These are phyloP conservation scores for Ametastegia equiseti DNA, from an alignment of 2,888 invertebrate genomes.

Conservation along the genomic window DNA sequence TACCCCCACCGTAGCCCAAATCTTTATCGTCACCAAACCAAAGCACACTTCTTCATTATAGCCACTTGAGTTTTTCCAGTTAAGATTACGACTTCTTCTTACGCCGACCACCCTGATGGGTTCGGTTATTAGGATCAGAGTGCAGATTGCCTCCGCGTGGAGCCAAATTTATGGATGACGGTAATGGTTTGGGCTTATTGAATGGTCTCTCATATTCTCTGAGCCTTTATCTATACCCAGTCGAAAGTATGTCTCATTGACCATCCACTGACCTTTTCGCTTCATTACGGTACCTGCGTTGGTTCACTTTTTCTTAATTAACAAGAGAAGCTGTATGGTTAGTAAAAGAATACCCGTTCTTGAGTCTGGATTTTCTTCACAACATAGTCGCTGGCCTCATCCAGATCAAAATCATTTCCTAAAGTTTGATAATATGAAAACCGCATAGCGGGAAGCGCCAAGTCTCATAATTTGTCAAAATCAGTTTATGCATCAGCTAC, in stretches of 20 bases:
- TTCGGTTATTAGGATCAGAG: constrained; percentile 53
- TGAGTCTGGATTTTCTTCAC: background rate
- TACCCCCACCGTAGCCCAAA: constrained; percentile 50
- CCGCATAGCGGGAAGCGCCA: no score
- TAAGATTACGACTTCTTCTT: constrained; percentile 50
- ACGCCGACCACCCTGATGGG: constrained; percentile 47
- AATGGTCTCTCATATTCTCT: constrained; percentile 54
- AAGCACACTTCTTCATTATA: constrained; percentile 61
- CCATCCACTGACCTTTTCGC: constrained; percentile 8
- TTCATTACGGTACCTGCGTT: background rate
- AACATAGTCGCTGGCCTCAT: no score
- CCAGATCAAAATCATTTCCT: no score
- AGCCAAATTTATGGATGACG: constrained; percentile 58
- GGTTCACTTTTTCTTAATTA: background rate
- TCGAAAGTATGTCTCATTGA: constrained; percentile 25
- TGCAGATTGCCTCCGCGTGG: constrained; percentile 61
- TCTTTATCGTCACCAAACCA: constrained; percentile 62
- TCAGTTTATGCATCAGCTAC: no score
- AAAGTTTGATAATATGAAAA: no score
- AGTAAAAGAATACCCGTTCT: background rate
- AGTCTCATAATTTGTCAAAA: no score
- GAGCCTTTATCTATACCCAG: constrained; percentile 12
- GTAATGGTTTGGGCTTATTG: constrained; percentile 61
- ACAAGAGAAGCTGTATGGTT: background rate
- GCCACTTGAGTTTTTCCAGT: constrained; percentile 58